A percentile compares a stretch with the other conserved stretches of the same genome.
These are phyloP conservation scores for Norana najaformis DNA, from an alignment of 2,888 invertebrate genomes.

Conservation along the genomic window DNA sequence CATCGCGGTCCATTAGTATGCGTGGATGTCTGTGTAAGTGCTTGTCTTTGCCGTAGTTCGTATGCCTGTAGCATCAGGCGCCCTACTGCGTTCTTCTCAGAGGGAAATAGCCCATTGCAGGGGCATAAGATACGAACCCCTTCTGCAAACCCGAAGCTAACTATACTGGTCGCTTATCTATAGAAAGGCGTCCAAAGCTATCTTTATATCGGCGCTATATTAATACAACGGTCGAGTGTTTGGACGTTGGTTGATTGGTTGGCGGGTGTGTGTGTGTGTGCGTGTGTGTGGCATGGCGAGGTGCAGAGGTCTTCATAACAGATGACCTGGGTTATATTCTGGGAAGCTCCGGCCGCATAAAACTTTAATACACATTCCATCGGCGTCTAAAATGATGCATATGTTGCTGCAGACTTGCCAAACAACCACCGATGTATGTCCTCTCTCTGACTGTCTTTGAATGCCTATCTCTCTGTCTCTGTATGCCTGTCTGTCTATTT, in stretches of 20 bases:
- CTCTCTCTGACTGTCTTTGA: too few species aligned
- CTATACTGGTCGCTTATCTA: neutral
- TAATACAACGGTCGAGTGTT: neutral
- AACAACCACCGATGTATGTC: neutral
- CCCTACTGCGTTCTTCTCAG: neutral
- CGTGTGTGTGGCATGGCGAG: neutral
- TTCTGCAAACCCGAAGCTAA: neutral
- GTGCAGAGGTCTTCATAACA: neutral
- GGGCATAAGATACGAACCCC: neutral
- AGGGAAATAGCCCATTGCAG: neutral
- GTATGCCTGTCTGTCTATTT: neutral
- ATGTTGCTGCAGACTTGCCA: neutral
- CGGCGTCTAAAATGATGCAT: neutral
- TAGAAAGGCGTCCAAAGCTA: neutral
- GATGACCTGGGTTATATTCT: neutral
- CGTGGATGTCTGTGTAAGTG: neutral
- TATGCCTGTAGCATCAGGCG: neutral
- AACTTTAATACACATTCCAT: neutral
- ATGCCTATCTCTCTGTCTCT: neutral
- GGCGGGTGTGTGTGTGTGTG: neutral
- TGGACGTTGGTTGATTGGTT: neutral
- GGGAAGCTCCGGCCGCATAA: neutral
- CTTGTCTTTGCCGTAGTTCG: neutral
- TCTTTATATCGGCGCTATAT: neutral
- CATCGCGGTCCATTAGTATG: neutral